Percentiles rank a stretch among this genome's conserved stretches.
These are phyloP conservation scores for Propithecus perrieri DNA, from an alignment of 2,797 vertebrate species.

Conservation along the genomic window DNA sequence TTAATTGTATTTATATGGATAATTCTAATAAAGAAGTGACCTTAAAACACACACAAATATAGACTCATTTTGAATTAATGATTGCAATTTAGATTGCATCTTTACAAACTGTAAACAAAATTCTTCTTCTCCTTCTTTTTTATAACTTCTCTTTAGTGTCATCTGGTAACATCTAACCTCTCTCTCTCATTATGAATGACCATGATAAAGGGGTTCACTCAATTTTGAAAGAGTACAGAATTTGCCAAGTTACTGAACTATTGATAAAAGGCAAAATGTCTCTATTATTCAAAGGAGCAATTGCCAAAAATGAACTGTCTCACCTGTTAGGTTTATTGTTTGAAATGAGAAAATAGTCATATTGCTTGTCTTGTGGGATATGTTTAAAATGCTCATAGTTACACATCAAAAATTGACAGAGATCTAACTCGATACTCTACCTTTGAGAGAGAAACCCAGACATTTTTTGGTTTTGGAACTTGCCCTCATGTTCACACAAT, in stretches of 20 bases:
- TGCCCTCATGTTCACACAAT: background rate
- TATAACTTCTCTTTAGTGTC: background rate
- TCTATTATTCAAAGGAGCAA: background rate
- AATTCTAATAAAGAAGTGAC: conserved; percentile 34
- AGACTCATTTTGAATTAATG: background rate
- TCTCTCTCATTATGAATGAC: background rate
- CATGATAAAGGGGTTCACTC: background rate
- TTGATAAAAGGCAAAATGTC: background rate
- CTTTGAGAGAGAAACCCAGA: background rate
- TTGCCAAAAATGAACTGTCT: background rate
- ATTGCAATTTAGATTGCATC: background rate
- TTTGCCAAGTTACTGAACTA: background rate
- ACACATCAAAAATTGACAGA: background rate
- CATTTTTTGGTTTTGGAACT: background rate
- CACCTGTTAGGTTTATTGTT: background rate
- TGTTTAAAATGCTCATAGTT: background rate
- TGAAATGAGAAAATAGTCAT: background rate
- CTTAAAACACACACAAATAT: background rate
- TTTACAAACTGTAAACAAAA: conserved; percentile 12
- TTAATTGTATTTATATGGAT: conserved; percentile 39
- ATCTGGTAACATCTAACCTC: background rate
- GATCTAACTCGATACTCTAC: background rate
- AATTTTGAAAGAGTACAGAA: conserved; percentile 14
- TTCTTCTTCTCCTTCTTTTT: background rate
- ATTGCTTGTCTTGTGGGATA: background rate